A percentile compares a stretch with the other conserved stretches of the same genome.
phyloP scores from a whole-genome alignment of 2,888 invertebrate genomes.

The Chydorus sphaericus region DNA sequence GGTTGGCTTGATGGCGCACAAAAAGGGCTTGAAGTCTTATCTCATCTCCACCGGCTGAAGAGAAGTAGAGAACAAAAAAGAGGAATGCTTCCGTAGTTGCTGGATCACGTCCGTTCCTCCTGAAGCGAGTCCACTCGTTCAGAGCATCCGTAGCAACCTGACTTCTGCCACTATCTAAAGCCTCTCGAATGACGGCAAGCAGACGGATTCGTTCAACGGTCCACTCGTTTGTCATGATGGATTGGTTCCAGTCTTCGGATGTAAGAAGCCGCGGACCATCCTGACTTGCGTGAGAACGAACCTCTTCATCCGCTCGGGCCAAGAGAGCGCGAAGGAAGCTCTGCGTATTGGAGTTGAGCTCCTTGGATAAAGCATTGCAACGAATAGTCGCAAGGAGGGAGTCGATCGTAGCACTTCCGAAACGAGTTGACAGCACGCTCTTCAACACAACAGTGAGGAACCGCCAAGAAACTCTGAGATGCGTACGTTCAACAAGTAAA shows the following conservation, averaged over 20 bases:
- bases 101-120: background rate
- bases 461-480: constrained; percentile 7
- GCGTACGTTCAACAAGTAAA: background rate
- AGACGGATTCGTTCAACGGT: constrained; percentile 3
- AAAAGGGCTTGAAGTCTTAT: background rate
- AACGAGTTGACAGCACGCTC: background rate
- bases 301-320: constrained; percentile 3
- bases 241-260: background rate
- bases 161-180: background rate
- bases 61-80: background rate
- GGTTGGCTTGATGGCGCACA: background rate
- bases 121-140: background rate
- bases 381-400: background rate
- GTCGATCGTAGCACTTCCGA: background rate
- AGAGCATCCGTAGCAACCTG: background rate
- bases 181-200: background rate
- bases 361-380: background rate
- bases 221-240: background rate
- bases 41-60: constrained; percentile 1
- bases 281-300: background rate
- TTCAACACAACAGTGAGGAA: constrained; percentile 5
- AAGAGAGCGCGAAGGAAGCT: background rate
- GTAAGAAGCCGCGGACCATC: background rate
- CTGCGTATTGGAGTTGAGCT: background rate
- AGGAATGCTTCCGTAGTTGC: background rate